These are phyloP conservation scores for Periophthalmus magnuspinnatus DNA, from an alignment of 2,797 vertebrate genomes.

Conservation along the genomic window DNA sequence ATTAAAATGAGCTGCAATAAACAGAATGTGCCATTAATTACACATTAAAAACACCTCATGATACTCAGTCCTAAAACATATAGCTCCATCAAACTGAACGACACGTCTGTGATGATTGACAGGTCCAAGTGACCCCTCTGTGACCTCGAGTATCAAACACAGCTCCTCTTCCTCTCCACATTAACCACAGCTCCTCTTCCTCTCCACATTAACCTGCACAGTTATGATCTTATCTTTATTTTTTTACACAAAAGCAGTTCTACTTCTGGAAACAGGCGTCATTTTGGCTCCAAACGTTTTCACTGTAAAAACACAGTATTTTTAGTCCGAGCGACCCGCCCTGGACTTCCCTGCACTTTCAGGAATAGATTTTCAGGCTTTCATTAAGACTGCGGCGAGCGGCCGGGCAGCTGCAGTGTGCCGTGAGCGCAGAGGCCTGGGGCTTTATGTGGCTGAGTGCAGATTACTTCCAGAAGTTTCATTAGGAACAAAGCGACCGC, in stretches of 20 bases:
- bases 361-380: slow-evolving; percentile 76
- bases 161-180: background rate
- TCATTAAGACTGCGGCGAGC: slow-evolving; percentile 69
- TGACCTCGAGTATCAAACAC: background rate
- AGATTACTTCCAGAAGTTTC: slow-evolving; percentile 77
- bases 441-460: slow-evolving; percentile 32
- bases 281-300: slow-evolving; percentile 44
- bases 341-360: slow-evolving; percentile 54
- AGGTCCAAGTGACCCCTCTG: background rate
- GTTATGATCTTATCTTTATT: background rate
- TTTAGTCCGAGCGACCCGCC: slow-evolving; percentile 55
- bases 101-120: too few relatives aligned
- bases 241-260: background rate
- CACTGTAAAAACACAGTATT: slow-evolving; percentile 60
- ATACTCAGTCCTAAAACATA: too few relatives aligned
- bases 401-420: slow-evolving; percentile 44
- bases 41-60: too few relatives aligned
- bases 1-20: too few relatives aligned
- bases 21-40: too few relatives aligned
- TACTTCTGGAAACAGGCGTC: slow-evolving; percentile 23
- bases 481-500: slow-evolving; percentile 73
- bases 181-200: background rate
- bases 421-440: slow-evolving; percentile 27
- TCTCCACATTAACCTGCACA: background rate
- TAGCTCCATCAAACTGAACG: too few relatives aligned